Evolutionary conservation across 2,797 vertebrate species (phyloP).

Genomic region (Pyrocephalus nanus): DNA sequence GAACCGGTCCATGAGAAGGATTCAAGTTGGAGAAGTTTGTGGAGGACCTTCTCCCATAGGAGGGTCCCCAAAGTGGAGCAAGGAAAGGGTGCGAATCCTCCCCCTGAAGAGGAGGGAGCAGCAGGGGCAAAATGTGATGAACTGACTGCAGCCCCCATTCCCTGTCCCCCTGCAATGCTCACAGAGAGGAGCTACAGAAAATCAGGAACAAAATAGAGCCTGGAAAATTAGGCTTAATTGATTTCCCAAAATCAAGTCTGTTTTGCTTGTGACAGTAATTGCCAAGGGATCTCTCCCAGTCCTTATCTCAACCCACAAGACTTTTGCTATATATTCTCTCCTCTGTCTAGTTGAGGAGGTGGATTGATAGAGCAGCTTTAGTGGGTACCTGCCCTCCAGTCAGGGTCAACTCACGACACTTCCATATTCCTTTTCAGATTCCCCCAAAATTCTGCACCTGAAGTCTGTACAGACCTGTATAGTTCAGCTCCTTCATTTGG

Average conservation of each 20-base stretch:
- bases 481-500: conserved; percentile 86
- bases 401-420: background rate
- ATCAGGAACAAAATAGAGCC: background rate
- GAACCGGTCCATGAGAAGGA: background rate
- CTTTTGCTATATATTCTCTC: background rate
- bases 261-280: background rate
- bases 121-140: background rate
- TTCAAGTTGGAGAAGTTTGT: background rate
- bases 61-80: background rate
- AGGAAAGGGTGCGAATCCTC: background rate
- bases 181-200: background rate
- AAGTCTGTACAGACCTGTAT: conserved; percentile 81
- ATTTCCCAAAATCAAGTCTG: background rate
- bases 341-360: background rate
- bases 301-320: rapidly evolving
- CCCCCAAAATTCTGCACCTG: background rate
- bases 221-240: background rate
- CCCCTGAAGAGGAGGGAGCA: background rate
- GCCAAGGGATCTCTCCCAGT: background rate
- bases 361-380: background rate
- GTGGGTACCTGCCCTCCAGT: background rate
- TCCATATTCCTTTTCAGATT: background rate
- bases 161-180: background rate
- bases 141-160: background rate
- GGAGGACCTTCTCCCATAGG: background rate